These are phyloP conservation scores for Boloria selene DNA, from an alignment of 2,888 invertebrate species.

Conservation along the genomic window DNA sequence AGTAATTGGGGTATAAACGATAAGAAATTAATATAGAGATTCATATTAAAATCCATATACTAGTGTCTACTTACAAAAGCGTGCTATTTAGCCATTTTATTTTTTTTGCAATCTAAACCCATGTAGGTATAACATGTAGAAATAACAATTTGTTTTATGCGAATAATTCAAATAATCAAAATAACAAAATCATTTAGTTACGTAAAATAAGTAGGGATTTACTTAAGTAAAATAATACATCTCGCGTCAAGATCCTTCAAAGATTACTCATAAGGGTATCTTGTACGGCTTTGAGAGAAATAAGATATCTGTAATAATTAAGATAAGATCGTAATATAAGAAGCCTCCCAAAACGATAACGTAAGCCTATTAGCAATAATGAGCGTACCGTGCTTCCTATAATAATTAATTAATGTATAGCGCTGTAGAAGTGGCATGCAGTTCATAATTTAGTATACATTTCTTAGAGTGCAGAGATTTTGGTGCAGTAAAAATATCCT, in stretches of 20 bases:
- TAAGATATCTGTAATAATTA: slow-evolving; percentile 24
- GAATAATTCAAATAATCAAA: too few relatives aligned
- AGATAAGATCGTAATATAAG: slow-evolving; percentile 27
- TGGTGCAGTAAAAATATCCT: too few relatives aligned
- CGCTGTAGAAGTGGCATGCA: neutral
- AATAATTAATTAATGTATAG: neutral
- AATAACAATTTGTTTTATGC: too few relatives aligned
- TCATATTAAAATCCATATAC: too few relatives aligned
- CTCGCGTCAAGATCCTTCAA: neutral
- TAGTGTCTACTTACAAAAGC: too few relatives aligned
- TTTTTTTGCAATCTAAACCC: too few relatives aligned
- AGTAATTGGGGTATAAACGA: too few relatives aligned
- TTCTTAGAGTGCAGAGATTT: too few relatives aligned
- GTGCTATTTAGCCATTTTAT: too few relatives aligned
- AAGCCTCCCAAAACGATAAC: slow-evolving; percentile 32
- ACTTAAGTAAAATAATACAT: slow-evolving; percentile 8
- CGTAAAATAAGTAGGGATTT: neutral
- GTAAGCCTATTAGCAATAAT: slow-evolving; percentile 31
- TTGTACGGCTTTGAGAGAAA: slow-evolving; percentile 17
- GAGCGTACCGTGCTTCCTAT: slow-evolving; percentile 20
- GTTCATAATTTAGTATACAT: neutral
- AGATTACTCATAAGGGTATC: slow-evolving; percentile 10
- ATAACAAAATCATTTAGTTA: too few relatives aligned
- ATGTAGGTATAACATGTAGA: too few relatives aligned
- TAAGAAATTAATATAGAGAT: too few relatives aligned